phyloP scores from a whole-genome alignment of 2,113 vertebrate species.

The Chitala chitala region DNA sequence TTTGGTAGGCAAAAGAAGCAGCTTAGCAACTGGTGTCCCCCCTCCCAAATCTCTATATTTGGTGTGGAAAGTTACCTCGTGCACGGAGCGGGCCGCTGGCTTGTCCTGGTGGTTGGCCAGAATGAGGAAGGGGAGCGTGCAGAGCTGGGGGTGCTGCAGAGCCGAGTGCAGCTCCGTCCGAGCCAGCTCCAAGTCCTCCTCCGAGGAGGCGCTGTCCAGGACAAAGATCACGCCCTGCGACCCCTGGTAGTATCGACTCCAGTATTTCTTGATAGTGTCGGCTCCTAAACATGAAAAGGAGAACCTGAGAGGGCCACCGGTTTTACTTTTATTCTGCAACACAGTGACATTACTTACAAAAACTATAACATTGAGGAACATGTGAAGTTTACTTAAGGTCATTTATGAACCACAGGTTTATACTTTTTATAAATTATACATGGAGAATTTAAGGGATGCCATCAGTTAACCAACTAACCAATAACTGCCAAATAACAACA shows the following conservation, averaged over 20 bases:
- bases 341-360: too few relatives aligned
- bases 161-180: conserved; percentile 92
- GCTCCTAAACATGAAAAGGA: conserved; percentile 68
- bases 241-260: conserved; percentile 98
- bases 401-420: too few relatives aligned
- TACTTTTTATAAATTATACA: too few relatives aligned
- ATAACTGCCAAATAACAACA: too few relatives aligned
- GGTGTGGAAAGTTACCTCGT: conserved; percentile 76
- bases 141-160: conserved; percentile 94
- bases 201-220: conserved; percentile 89
- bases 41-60: conserved; percentile 28
- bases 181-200: conserved; percentile 88
- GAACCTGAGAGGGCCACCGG: background rate
- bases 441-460: too few relatives aligned
- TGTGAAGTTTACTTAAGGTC: too few relatives aligned
- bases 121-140: conserved; percentile 96
- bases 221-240: conserved; percentile 96
- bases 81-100: conserved; percentile 83
- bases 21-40: background rate
- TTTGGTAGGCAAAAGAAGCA: conserved; percentile 14
- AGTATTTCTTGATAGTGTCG: conserved; percentile 95
- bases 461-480: too few relatives aligned
- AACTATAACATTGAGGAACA: too few relatives aligned
- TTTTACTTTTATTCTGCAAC: background rate
- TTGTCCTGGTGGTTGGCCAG: conserved; percentile 98